Evolutionary conservation across 1,140 invertebrate genomes (phyloP), one percentile per base, ranked within the genome.

Genomic region (Anthonomus grandis): DNA sequence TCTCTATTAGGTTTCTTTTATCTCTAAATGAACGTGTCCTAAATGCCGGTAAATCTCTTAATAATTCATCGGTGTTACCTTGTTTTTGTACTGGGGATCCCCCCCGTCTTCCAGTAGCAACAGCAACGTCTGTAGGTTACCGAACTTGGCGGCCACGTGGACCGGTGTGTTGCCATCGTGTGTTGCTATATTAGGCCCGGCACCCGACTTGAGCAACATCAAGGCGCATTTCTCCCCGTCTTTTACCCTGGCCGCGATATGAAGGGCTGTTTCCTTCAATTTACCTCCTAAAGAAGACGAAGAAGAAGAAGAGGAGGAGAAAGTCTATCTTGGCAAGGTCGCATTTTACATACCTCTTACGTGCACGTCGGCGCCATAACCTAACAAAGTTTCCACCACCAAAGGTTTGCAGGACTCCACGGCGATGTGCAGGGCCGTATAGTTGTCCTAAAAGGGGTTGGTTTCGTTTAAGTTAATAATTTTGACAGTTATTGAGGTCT

Each of bases 381-480:
- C 97, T 1, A 99, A 77, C 19, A 99, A 76, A 0, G 93, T 95
- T 78, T 99, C 96, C 12, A 99, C 96, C 4, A 98, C 95, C 19
- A 89, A 84, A 8, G 95, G 93, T 71, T 97, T 96, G 51, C 91
- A 90, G 27, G 90, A 91, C 75, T 98, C 91, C 2, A 98, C 95
- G n/a, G 95, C 96, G 64, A 98, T 92, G 70, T 99, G 97, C 0
- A 99, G 78, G n/a, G 97, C 94, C 17, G 97, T 98, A 72, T 95
- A 97, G 69, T 97, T 95, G 69, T 98, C 95, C 89, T 98, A 38
- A 51, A 54, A 48, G 41, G 36, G 4, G 25, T 15, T 10, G 24
- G 47, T 52, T 53, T 24, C 60, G 41, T 27, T 23, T 24, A 5
- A 39, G 37, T 49, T 3, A 36, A 21, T 24, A 46, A 4, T 23